phyloP scores from a whole-genome alignment of 2,113 vertebrate genomes.

The Triplophysa tibetana region DNA sequence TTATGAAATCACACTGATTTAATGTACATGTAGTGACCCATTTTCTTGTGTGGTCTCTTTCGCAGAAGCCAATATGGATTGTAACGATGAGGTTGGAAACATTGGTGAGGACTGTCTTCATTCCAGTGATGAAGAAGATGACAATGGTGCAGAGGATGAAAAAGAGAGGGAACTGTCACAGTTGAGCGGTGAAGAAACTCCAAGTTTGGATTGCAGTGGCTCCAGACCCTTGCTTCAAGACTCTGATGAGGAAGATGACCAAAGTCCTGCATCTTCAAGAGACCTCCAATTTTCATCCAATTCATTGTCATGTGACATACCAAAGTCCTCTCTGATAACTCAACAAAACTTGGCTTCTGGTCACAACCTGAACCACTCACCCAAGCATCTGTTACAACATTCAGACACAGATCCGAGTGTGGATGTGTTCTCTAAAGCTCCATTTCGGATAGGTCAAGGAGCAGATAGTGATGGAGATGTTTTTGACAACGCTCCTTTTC shows the following conservation, averaged over 20 bases:
- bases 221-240: conserved; percentile 91
- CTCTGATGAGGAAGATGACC: conserved; percentile 88
- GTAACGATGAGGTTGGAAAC: conserved; percentile 60
- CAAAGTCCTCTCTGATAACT: neutral
- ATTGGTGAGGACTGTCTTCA: conserved; percentile 76
- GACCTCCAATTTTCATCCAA: conserved; percentile 41
- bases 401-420: conserved; percentile 49
- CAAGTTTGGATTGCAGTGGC: conserved; percentile 84
- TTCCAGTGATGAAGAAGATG: conserved; percentile 88
- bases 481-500: conserved; percentile 91
- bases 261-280: conserved; percentile 50
- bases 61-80: conserved; percentile 65
- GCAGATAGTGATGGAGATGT: conserved; percentile 73
- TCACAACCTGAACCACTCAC: conserved; percentile 1
- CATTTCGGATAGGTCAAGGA: conserved; percentile 75
- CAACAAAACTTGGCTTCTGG: neutral
- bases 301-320: neutral
- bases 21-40: neutral
- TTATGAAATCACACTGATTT: neutral
- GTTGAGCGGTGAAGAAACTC: conserved; percentile 65
- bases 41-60: conserved; percentile 47
- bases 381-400: neutral
- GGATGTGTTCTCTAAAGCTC: conserved; percentile 87
- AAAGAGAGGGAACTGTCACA: conserved; percentile 72
- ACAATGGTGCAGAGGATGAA: conserved; percentile 8